These are phyloP conservation scores for Willisornis vidua DNA, from an alignment of 2,113 vertebrate genomes.

Conservation along the genomic window DNA sequence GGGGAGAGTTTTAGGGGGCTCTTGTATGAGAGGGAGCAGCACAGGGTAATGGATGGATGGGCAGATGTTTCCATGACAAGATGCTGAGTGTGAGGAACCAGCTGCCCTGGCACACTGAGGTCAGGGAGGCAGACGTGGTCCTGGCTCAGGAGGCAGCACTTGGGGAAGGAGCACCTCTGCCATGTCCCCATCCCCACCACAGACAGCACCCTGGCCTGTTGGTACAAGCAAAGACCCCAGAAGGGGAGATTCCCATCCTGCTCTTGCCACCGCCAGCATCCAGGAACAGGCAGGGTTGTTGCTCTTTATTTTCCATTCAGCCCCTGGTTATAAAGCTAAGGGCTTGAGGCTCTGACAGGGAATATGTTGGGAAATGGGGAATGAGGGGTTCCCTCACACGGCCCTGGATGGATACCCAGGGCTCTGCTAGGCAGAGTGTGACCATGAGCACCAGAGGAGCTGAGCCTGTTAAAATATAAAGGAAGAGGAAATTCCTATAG, in stretches of 20 bases:
- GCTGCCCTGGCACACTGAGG: neutral
- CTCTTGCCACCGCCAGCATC: neutral
- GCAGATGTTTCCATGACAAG: neutral
- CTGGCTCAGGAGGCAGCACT: neutral
- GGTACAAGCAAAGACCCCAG: neutral
- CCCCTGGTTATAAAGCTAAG: neutral
- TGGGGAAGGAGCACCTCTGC: neutral
- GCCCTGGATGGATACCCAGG: neutral
- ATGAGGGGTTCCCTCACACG: accelerated
- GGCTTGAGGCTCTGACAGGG: neutral
- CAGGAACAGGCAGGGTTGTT: neutral
- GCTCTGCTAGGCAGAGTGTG: neutral
- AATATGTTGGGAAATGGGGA: neutral
- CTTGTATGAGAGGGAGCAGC: accelerated
- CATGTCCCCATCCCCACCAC: neutral
- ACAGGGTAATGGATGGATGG: too few species aligned
- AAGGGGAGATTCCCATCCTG: neutral
- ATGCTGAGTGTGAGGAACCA: neutral
- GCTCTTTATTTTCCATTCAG: neutral
- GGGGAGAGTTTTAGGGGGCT: neutral
- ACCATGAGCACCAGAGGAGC: accelerated
- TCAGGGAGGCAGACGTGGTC: neutral
- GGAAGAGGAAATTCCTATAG: neutral
- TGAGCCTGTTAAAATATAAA: neutral
- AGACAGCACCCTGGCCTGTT: neutral